phyloP scores from a whole-genome alignment of 35 echinoderm and acorn worm species.

The Acanthaster planci region DNA sequence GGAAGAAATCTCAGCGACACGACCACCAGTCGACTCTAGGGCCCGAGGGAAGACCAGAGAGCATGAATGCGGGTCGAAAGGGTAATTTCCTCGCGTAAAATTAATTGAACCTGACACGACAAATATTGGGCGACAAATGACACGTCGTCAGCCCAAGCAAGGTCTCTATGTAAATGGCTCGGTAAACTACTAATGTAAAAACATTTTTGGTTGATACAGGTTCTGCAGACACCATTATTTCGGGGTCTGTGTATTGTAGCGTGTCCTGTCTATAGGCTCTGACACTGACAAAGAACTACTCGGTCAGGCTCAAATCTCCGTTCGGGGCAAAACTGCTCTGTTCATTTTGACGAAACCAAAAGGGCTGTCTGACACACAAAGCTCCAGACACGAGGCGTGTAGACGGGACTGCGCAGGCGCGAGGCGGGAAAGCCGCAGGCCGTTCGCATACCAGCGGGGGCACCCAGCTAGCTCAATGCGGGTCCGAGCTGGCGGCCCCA shows the following conservation, averaged over 20 bases:
- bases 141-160: background rate
- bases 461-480: too few relatives aligned
- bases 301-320: too few relatives aligned
- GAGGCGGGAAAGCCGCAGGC: too few relatives aligned
- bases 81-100: background rate
- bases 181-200: background rate
- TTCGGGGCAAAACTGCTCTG: too few relatives aligned
- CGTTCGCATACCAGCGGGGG: too few relatives aligned
- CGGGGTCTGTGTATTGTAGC: conserved; percentile 1
- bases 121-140: background rate
- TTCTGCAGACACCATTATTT: background rate
- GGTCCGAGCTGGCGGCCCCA: too few relatives aligned
- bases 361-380: too few relatives aligned
- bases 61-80: background rate
- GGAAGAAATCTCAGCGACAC: background rate
- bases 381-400: too few relatives aligned
- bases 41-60: conserved; percentile 11
- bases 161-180: background rate
- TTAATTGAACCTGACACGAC: background rate
- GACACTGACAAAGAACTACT: too few relatives aligned
- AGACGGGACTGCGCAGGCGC: too few relatives aligned
- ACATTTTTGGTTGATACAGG: conserved; percentile 18
- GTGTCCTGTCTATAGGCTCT: too few relatives aligned
- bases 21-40: conserved; percentile 9
- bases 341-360: too few relatives aligned